phyloP scores from a whole-genome alignment of 2,113 vertebrate genomes.

The Smithornis capensis region DNA sequence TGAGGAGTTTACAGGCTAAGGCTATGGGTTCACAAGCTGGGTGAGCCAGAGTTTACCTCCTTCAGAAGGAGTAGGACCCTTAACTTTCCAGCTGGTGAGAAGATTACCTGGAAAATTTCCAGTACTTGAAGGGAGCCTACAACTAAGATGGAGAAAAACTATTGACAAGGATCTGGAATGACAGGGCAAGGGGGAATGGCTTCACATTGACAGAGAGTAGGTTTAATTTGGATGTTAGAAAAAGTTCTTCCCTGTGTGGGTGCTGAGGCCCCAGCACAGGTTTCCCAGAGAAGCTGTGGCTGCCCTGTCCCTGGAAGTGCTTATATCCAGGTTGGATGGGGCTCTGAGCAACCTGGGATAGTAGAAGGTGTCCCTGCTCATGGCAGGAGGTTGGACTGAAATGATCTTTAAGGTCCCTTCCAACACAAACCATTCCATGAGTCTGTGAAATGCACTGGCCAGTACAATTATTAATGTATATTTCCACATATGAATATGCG shows the following conservation, averaged over 20 bases:
- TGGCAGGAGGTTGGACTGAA: too few relatives aligned
- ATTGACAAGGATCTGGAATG: neutral
- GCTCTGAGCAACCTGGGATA: neutral
- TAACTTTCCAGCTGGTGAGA: neutral
- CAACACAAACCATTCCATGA: neutral
- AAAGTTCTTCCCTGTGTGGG: neutral
- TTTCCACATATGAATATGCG: neutral
- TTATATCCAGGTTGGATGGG: rapidly evolving
- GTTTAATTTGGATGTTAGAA: neutral
- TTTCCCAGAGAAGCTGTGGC: neutral
- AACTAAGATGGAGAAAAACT: too few relatives aligned
- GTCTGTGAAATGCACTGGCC: neutral
- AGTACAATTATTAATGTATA: neutral
- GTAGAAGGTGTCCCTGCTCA: neutral
- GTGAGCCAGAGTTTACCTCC: neutral
- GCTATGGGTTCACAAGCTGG: neutral
- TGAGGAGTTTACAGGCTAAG: neutral
- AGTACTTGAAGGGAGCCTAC: neutral
- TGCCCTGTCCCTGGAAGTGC: neutral
- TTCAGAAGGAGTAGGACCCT: neutral
- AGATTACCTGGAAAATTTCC: neutral
- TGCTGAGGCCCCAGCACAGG: neutral
- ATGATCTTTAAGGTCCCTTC: neutral
- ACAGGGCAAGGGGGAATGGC: neutral
- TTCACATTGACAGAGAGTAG: neutral